Conservation (phyloP, 2,113 vertebrate species). For the Antigone vipio region DNA sequence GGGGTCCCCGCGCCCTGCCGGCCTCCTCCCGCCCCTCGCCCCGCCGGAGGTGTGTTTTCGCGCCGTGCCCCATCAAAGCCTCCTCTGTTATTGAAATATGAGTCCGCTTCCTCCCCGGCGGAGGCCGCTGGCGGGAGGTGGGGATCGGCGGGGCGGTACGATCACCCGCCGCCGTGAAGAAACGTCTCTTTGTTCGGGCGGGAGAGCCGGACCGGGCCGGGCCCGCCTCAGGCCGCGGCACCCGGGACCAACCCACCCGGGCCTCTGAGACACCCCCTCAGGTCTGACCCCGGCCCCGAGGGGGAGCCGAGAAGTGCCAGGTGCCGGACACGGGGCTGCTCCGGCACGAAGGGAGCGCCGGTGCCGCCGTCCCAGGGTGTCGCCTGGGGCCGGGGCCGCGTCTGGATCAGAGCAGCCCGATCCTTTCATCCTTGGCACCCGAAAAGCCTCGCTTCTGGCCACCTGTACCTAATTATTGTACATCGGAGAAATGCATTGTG, state of each 20-base stretch:
- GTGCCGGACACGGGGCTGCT: no score
- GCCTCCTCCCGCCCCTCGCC: background rate
- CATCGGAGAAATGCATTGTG: accelerated
- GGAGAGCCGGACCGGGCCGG: background rate
- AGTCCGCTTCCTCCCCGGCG: slow-evolving; percentile 71
- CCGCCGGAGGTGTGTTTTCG: background rate
- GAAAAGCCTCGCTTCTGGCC: accelerated
- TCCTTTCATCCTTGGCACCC: no score
- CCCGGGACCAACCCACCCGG: accelerated
- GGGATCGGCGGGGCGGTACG: slow-evolving; percentile 43
- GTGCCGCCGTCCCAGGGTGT: background rate
- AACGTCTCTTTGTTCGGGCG: slow-evolving; percentile 58
- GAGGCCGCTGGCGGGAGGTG: slow-evolving; percentile 49
- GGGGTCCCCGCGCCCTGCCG: background rate
- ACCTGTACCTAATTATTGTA: accelerated
- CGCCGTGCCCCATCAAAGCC: slow-evolving; percentile 69
- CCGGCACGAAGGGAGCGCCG: background rate
- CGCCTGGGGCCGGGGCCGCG: no score
- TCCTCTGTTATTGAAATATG: slow-evolving; percentile 75
- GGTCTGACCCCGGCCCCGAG: background rate
- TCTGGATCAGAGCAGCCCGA: no score
- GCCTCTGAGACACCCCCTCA: background rate
- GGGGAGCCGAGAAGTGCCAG: background rate
- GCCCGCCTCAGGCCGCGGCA: background rate
- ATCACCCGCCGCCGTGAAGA: slow-evolving; percentile 59